Evolutionary conservation across 2,797 vertebrate genomes (phyloP).

Genomic region (Xiphorhynchus erythropygius): DNA sequence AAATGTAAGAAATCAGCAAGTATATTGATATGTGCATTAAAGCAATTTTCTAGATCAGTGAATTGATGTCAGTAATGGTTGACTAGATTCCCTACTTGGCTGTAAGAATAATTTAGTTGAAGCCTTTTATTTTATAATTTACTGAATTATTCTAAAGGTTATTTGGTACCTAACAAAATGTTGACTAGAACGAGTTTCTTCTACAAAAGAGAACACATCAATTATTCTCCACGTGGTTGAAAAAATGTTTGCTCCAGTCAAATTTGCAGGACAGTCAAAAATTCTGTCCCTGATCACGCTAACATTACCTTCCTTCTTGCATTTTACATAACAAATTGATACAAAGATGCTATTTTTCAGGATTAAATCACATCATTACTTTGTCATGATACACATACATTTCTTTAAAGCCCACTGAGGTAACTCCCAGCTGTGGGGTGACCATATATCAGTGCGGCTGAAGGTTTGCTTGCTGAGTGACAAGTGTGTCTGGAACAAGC

Average conservation of each 20-base stretch:
- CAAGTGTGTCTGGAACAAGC: background rate
- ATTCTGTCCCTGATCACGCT: background rate
- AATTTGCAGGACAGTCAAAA: background rate
- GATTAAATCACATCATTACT: background rate
- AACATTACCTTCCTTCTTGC: background rate
- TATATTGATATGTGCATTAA: slow-evolving; percentile 77
- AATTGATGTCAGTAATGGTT: slow-evolving; percentile 67
- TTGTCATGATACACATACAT: rapidly evolving
- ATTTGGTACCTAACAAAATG: slow-evolving; percentile 59
- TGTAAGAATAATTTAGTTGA: slow-evolving; percentile 63
- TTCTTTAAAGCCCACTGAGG: background rate
- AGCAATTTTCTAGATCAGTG: slow-evolving; percentile 77
- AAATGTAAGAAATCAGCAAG: slow-evolving; percentile 69
- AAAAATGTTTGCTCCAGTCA: background rate
- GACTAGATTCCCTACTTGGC: slow-evolving; percentile 33
- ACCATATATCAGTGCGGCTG: background rate
- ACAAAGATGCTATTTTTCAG: background rate
- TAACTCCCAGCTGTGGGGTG: background rate
- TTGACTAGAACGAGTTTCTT: slow-evolving; percentile 30
- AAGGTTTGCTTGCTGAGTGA: background rate
- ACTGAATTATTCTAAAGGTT: slow-evolving; percentile 68
- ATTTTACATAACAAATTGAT: background rate
- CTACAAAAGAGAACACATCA: slow-evolving; percentile 4
- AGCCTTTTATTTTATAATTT: slow-evolving; percentile 63
- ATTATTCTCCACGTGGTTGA: background rate